Evolutionary conservation across 1,140 invertebrate genomes (phyloP).

Genomic region (Cydia splendana): DNA sequence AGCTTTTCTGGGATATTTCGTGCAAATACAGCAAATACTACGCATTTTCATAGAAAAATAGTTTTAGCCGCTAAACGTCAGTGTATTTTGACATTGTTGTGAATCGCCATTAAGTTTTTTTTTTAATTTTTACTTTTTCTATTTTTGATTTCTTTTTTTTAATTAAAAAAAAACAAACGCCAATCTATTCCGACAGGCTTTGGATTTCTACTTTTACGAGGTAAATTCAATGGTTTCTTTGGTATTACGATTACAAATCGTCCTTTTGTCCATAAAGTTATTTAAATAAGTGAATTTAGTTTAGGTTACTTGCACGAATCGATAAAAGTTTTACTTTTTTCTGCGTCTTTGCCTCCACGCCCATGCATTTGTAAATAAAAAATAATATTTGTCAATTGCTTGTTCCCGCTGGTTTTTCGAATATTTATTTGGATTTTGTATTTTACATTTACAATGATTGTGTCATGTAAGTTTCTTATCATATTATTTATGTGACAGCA

Average conservation of each 20-base stretch:
- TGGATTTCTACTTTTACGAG: constrained; percentile 17
- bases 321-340: constrained; percentile 1
- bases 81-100: constrained; percentile 42
- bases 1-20: constrained; percentile 6
- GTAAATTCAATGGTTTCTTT: constrained; percentile 41
- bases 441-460: constrained; percentile 7
- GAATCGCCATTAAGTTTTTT: constrained; percentile 42
- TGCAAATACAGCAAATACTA: not conserved
- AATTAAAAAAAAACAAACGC: constrained; percentile 60
- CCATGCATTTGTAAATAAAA: constrained; percentile 11
- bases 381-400: constrained; percentile 26
- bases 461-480: not conserved
- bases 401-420: constrained; percentile 30
- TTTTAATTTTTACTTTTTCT: constrained; percentile 50
- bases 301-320: constrained; percentile 10
- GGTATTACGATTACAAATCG: constrained; percentile 34
- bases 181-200: constrained; percentile 45
- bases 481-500: not conserved
- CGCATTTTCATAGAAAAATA: constrained; percentile 19
- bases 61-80: constrained; percentile 28
- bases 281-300: not conserved
- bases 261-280: not conserved
- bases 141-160: constrained; percentile 50
- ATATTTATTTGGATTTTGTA: constrained; percentile 15
- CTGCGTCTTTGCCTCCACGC: constrained; percentile 22